phyloP scores from a whole-genome alignment of 1,140 invertebrate species.

The Eurosta solidaginis region DNA sequence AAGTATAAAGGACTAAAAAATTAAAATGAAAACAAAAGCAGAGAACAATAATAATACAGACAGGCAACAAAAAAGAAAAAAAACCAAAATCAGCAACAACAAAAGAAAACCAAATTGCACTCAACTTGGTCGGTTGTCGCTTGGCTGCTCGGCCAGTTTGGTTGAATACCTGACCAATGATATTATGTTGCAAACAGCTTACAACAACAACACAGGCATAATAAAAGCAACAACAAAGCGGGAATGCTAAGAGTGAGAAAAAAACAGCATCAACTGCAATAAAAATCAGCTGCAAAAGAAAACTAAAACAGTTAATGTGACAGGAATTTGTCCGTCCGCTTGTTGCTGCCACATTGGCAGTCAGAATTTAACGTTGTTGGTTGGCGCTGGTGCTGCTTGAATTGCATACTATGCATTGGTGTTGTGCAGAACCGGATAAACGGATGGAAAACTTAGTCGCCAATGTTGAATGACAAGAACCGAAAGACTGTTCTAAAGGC shows the following conservation, averaged over 20 bases:
- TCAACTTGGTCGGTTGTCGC: not conserved
- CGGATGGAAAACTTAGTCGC: too few relatives aligned
- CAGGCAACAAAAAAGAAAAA: not conserved
- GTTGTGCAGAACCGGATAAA: too few relatives aligned
- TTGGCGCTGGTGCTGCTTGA: too few relatives aligned
- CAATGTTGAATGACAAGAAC: too few relatives aligned
- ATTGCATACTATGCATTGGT: too few relatives aligned
- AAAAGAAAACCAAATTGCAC: not conserved
- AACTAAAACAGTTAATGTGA: slow-evolving; percentile 16
- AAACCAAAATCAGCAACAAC: not conserved
- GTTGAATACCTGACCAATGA: not conserved
- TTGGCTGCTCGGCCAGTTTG: not conserved
- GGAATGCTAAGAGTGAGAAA: not conserved
- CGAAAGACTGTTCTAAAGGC: too few relatives aligned
- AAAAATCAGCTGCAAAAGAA: slow-evolving; percentile 1
- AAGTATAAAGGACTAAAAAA: not conserved
- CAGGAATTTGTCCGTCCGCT: not conserved
- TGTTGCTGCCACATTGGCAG: not conserved
- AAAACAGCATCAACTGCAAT: not conserved
- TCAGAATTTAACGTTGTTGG: not conserved
- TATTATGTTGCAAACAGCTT: slow-evolving; percentile 22
- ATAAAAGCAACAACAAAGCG: not conserved
- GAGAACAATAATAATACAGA: not conserved
- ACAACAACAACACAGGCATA: not conserved
- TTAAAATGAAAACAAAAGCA: not conserved